Conservation (phyloP, 1,140 invertebrate genomes). For the Ridgeia piscesae region DNA sequence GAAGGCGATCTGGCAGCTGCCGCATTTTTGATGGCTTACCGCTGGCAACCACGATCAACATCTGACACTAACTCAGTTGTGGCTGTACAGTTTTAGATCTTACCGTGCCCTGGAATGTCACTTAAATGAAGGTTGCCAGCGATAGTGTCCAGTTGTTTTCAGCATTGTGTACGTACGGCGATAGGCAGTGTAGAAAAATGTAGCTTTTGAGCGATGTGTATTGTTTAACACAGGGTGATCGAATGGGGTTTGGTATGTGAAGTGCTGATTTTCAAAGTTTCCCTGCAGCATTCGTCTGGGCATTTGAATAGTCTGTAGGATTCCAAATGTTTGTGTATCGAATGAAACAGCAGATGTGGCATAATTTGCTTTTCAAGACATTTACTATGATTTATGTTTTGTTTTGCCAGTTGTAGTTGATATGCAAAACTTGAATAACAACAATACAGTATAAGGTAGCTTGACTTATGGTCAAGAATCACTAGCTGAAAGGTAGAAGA, state of each 20-base stretch:
- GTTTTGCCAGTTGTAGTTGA: neutral
- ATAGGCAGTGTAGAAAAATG: neutral
- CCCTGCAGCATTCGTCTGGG: neutral
- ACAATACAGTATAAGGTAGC: neutral
- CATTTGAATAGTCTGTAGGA: neutral
- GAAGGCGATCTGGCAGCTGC: neutral
- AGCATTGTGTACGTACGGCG: neutral
- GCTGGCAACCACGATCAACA: neutral
- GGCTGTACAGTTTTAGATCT: neutral
- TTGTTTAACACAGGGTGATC: neutral
- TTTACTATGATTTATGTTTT: neutral
- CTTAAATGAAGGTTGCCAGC: neutral
- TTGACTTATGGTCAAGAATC: too few relatives aligned
- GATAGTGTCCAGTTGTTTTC: neutral
- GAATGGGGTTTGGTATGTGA: neutral
- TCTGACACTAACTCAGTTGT: neutral
- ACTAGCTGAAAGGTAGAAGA: too few relatives aligned
- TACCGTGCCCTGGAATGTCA: neutral
- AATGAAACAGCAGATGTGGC: neutral
- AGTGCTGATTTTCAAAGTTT: neutral
- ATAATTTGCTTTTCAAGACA: neutral
- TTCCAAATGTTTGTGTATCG: neutral
- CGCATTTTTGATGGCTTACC: neutral
- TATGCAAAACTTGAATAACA: neutral
- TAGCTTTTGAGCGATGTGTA: neutral